Evolutionary conservation across 2,113 vertebrate species (phyloP).

Genomic region (Phrynocephalus versicolor): DNA sequence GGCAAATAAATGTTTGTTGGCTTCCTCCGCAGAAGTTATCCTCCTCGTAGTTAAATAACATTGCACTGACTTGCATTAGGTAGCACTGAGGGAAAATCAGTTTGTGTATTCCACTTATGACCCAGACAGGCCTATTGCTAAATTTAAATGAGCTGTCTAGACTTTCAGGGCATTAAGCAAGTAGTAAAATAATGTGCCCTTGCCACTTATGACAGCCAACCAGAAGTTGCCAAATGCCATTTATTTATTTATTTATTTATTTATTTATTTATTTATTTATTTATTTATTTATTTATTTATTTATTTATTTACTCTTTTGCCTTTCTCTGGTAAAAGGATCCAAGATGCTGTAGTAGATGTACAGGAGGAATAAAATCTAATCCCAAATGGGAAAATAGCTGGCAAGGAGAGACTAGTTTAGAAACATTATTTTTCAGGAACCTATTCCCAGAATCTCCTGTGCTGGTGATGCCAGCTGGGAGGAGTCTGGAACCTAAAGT

Average conservation of each 20-base stretch:
- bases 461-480: not conserved
- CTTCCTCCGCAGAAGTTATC: not conserved
- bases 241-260: too few species aligned
- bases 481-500: not conserved
- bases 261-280: too few species aligned
- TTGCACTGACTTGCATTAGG: conserved; percentile 11
- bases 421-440: not conserved
- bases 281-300: too few species aligned
- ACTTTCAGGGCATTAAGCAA: conserved; percentile 32
- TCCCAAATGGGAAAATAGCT: not conserved
- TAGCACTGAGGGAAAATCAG: not conserved
- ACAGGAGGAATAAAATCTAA: not conserved
- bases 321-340: too few species aligned
- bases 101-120: conserved; percentile 28
- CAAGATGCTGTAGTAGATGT: not conserved
- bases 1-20: not conserved
- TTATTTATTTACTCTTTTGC: too few species aligned
- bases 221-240: not conserved
- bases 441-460: not conserved
- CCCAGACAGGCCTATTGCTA: conserved; percentile 33
- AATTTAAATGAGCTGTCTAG: conserved; percentile 42
- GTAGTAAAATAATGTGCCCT: conserved; percentile 18
- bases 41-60: conserved; percentile 1
- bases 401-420: too few species aligned
- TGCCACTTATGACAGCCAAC: not conserved